Evolutionary conservation across 2,113 vertebrate species (phyloP), one percentile per base, ranked within the genome.

Genomic region (Eulemur rufifrons): DNA sequence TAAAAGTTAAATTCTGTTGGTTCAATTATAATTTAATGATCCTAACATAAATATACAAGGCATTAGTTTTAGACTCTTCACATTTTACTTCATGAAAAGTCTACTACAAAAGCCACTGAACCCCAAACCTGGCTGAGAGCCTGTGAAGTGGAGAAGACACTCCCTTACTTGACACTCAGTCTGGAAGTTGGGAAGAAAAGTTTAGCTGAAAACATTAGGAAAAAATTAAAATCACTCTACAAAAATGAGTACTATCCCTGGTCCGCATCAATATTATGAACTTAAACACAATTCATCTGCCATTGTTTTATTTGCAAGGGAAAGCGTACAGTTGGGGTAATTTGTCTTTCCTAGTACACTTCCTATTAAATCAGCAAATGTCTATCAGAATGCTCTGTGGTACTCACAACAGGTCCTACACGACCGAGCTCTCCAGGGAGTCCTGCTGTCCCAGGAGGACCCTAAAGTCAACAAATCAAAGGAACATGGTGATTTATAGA

Each of bases 361-460:
- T 91, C 92, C 77, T 77, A 47, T 68, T 12, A 94, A 94, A 3
- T n/a, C 39, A 95, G 71, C 52, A 98, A 96, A 94, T 14, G 39
- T 94, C n/a, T 25, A 42, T 68, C 89, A 91, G 97, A 97, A 87
- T 11, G 14, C 0, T 6, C 56, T 39, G 20, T 3, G 52, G 4
- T 99, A 99, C 99, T 99, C 95, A 99, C 99, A 96, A 95, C 95
- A 27, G 98, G 98, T 95, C 99, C 99, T 86, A 96, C 98, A 98
- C 98, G 99, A 89, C 99, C 99, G 95, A 99, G 96, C 98, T 99
- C 99, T 94, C 99, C 99, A 0, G 98, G 99, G 98, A 99, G 99
- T 95, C 99, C 99, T 98, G 99, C 98, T 97, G 99, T 98, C 93
- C 99, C 99, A 39, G 99, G 98, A 96, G 98, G 98, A 92, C 99